A percentile compares a stretch with the other conserved stretches of the same genome.
Evolutionary conservation across 2,113 vertebrate species (phyloP).

Genomic region (Barbus barbus): DNA sequence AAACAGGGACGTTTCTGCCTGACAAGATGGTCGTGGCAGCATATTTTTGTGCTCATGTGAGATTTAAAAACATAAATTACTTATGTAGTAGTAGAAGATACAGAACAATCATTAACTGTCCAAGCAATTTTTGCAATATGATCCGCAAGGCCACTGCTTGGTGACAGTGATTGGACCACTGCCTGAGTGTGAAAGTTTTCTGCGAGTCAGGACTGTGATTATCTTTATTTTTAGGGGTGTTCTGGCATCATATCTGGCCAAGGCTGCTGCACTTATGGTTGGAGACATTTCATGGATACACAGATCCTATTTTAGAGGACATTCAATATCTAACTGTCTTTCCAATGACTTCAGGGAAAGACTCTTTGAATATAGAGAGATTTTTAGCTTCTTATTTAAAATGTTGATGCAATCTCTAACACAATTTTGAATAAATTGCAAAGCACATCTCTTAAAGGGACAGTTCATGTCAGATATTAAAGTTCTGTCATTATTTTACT

Average conservation of each 20-base stretch:
- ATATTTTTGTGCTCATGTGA: neutral
- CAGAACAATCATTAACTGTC: conserved; percentile 10
- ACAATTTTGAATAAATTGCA: too few species aligned
- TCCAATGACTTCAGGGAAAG: conserved; percentile 63
- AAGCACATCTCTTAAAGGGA: neutral
- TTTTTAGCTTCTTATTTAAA: conserved; percentile 28
- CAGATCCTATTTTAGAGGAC: conserved; percentile 67
- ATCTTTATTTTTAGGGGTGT: conserved; percentile 59
- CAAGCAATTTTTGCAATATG: conserved; percentile 19
- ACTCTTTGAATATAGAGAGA: conserved; percentile 35
- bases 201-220: conserved; percentile 40
- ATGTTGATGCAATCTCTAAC: neutral
- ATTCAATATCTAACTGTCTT: conserved; percentile 64
- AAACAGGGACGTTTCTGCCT: neutral
- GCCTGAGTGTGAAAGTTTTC: conserved; percentile 35
- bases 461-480: neutral
- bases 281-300: conserved; percentile 50
- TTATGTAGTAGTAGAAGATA: neutral
- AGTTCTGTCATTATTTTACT: neutral
- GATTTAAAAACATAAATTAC: neutral
- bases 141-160: conserved; percentile 11
- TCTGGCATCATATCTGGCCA: conserved; percentile 54
- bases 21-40: too few species aligned
- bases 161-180: neutral
- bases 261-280: conserved; percentile 61